These are phyloP conservation scores for Zaprionus kolodkinae DNA, from an alignment of 1,140 invertebrate species.

Conservation along the genomic window DNA sequence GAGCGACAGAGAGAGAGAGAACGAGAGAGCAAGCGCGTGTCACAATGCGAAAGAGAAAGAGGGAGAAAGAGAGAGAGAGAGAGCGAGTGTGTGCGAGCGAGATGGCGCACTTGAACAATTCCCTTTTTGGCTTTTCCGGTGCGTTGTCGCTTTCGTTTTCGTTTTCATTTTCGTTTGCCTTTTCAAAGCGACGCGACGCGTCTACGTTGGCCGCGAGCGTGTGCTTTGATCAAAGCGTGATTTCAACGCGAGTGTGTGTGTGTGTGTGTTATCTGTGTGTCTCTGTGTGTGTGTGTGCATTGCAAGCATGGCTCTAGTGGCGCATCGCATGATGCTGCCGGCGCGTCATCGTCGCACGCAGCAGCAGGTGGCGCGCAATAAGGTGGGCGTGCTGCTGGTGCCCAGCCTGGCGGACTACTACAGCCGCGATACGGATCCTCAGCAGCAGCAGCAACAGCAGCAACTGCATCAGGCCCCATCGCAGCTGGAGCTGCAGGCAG, in stretches of 20 bases:
- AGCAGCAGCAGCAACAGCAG: conserved; percentile 38
- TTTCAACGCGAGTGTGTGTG: conserved; percentile 18
- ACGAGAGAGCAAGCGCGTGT: conserved; percentile 42
- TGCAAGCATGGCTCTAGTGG: conserved; percentile 73
- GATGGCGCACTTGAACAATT: conserved; percentile 45
- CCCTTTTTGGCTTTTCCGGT: conserved; percentile 66
- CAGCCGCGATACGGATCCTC: conserved; percentile 35
- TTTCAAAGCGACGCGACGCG: conserved; percentile 41
- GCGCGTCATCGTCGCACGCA: conserved; percentile 57
- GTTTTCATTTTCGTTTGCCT: conserved; percentile 51
- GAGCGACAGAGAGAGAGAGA: neutral
- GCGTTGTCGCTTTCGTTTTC: conserved; percentile 65
- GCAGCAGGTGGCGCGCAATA: conserved; percentile 69
- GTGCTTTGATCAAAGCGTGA: conserved; percentile 67
- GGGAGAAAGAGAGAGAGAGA: conserved; percentile 10
- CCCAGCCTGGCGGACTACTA: conserved; percentile 68
- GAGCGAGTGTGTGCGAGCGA: conserved; percentile 39
- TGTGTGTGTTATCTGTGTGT: neutral
- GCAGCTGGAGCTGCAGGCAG: conserved; percentile 45
- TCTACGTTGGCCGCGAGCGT: conserved; percentile 70
- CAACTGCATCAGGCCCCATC: conserved; percentile 26
- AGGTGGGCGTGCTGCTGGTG: conserved; percentile 74
- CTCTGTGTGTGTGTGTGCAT: neutral
- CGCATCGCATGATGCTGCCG: conserved; percentile 81
- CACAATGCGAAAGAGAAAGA: conserved; percentile 28